Percentiles rank a stretch among this genome's conserved stretches.
phyloP scores from a whole-genome alignment of 2,797 vertebrate species.

The Halcyon smyrnensis region DNA sequence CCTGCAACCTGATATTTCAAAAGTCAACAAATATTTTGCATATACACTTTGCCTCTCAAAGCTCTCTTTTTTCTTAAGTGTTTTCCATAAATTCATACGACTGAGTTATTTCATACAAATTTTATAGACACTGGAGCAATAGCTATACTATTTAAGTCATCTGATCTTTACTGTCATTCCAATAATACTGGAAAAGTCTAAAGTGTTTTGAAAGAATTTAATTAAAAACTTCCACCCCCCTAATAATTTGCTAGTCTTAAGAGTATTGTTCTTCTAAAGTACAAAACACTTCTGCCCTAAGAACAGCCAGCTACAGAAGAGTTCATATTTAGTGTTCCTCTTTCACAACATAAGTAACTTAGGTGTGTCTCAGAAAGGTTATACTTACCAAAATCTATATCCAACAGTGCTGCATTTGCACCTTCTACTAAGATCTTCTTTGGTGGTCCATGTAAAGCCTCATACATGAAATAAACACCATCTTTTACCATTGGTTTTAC shows the following conservation, averaged over 20 bases:
- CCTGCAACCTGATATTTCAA: neutral
- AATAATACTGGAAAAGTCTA: neutral
- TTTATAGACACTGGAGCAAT: neutral
- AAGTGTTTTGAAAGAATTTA: neutral
- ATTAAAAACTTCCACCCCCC: neutral
- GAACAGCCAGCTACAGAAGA: neutral
- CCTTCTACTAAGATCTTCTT: constrained; percentile 98
- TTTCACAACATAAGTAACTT: neutral
- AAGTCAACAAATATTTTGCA: neutral
- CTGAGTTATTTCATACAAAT: neutral
- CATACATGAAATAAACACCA: constrained; percentile 95
- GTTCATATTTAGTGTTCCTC: neutral
- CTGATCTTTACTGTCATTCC: neutral
- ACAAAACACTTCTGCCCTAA: neutral
- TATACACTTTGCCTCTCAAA: neutral
- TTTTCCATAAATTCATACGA: neutral
- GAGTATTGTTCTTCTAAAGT: neutral
- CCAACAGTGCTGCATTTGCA: constrained; percentile 94
- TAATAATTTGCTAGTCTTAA: neutral
- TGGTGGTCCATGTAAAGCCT: constrained; percentile 92
- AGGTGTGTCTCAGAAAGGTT: neutral
- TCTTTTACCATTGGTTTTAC: constrained; percentile 98
- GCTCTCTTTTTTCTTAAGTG: neutral
- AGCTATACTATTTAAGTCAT: neutral
- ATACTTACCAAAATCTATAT: constrained; percentile 97